A percentile compares a stretch with the other conserved stretches of the same genome.
Evolutionary conservation across 2,113 vertebrate species (phyloP).

Genomic region (Eurystomus gularis): DNA sequence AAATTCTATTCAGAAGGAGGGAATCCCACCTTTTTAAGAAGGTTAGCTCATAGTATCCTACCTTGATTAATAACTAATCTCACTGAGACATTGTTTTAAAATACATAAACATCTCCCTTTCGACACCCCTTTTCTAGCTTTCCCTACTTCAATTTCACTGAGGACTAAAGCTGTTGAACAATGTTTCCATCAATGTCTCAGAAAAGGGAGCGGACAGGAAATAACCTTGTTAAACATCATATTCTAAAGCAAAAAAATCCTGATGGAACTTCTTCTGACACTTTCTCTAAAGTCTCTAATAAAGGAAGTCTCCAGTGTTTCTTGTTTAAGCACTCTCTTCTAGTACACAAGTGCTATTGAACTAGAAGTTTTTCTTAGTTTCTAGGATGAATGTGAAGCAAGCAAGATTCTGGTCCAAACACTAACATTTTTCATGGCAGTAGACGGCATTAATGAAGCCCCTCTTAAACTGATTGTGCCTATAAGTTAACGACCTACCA

Average conservation of each 20-base stretch:
- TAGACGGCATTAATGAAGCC: not conserved
- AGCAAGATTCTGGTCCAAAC: not conserved
- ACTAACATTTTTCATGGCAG: not conserved
- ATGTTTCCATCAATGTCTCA: not conserved
- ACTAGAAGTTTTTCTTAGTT: not conserved
- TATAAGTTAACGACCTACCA: not conserved
- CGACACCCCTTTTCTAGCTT: not conserved
- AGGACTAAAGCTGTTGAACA: not conserved
- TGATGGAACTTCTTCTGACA: not conserved
- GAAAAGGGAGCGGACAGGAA: not conserved
- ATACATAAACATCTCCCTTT: not conserved
- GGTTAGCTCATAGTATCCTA: not conserved
- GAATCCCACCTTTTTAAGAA: not conserved
- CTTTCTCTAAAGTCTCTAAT: not conserved
- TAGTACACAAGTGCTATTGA: not conserved
- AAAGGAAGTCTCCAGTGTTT: not conserved
- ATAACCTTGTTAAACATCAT: not conserved
- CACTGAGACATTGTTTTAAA: not conserved
- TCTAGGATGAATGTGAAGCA: not conserved
- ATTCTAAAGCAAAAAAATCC: not conserved
- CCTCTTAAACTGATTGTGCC: not conserved
- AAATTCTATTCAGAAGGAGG: not conserved
- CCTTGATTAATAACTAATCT: not conserved
- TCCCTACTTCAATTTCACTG: not conserved
- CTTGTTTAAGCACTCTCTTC: not conserved